A percentile compares a stretch with the other conserved stretches of the same genome.
These are phyloP conservation scores for Galemys pyrenaicus DNA, from an alignment of 2,113 vertebrate species.

Conservation along the genomic window DNA sequence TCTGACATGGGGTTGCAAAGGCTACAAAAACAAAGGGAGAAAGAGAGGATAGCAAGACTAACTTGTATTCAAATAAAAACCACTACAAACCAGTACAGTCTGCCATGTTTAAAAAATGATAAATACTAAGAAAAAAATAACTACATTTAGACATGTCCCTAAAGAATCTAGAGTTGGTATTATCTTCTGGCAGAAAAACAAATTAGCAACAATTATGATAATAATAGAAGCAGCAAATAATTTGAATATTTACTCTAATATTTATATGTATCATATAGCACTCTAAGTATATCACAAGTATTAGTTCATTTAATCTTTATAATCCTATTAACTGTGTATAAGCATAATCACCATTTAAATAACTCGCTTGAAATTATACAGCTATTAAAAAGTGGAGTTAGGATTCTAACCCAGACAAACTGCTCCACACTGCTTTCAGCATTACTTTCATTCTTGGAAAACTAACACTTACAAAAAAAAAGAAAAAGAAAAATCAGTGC, in stretches of 20 bases:
- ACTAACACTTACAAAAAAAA: background rate
- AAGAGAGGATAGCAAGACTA: background rate
- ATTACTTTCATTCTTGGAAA: conserved; percentile 44
- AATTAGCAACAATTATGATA: conserved; percentile 6
- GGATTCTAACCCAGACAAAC: background rate
- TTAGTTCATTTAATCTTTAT: conserved; percentile 29
- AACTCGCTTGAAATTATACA: background rate
- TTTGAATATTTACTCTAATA: background rate
- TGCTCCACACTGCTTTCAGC: conserved; percentile 13
- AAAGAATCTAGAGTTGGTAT: conserved; percentile 29
- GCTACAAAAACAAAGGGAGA: conserved; percentile 83
- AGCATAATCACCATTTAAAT: background rate
- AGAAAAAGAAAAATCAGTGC: background rate
- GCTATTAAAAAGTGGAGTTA: background rate
- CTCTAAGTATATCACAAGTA: background rate
- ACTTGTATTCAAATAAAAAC: background rate
- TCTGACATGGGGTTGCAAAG: conserved; percentile 95
- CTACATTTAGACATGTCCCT: background rate
- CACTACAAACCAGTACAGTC: background rate
- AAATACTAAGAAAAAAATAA: conserved; percentile 1
- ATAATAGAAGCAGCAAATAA: background rate
- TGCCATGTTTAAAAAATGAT: background rate
- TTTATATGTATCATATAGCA: background rate
- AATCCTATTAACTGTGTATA: background rate
- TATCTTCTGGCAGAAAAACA: conserved; percentile 5